Evolutionary conservation across 1,140 invertebrate species (phyloP), one percentile per base, ranked within the genome.

Genomic region (Cyrtorhinus lividipennis): DNA sequence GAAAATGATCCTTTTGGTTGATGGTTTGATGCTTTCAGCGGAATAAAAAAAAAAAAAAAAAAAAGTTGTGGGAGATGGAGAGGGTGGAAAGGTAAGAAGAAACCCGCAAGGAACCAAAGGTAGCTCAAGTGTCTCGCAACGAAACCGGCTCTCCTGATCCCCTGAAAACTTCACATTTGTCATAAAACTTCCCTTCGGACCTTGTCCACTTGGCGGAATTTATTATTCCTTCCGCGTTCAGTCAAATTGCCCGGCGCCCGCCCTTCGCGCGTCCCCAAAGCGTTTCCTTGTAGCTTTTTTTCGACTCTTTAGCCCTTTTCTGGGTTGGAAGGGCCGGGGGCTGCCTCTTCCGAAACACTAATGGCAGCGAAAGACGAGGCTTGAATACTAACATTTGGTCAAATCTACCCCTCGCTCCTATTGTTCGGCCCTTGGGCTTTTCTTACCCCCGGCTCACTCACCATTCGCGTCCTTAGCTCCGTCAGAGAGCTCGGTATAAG

Each of bases 221-320:
- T 56, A 5, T 24, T 57, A 57, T 57, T 57, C 56, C 13, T 24
- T 24, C 20, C 20, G 24, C 56, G 56, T 57, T 13, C 56, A 57
- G 56, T 57, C 56, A 57, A 57, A 57, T 57, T 20, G 56, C 30
- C 15, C 15, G 30, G 15, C 30, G 5, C 30, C 15, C 30, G 5
- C 30, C 30, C 30, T 15, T 57, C 56, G 13, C 2, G 56, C 20
- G 48, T 10, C 20, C 56, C 56, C 24, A 57, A 57, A 57, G 56
- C 56, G 56, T 57, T 57, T 57, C 56, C 56, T 57, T 57, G 56
- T 57, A 57, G 56, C 56, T 24, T 24, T 57, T 57, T 57, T 57
- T 20, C 56, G 56, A 57, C 56, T 57, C 56, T 57, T 57, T 57
- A 57, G 56, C 56, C 24, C 56, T 38, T 38, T 15, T n/a, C n/a